Evolutionary conservation across 2,888 invertebrate species (phyloP).

Genomic region (Leucophenga maculata): DNA sequence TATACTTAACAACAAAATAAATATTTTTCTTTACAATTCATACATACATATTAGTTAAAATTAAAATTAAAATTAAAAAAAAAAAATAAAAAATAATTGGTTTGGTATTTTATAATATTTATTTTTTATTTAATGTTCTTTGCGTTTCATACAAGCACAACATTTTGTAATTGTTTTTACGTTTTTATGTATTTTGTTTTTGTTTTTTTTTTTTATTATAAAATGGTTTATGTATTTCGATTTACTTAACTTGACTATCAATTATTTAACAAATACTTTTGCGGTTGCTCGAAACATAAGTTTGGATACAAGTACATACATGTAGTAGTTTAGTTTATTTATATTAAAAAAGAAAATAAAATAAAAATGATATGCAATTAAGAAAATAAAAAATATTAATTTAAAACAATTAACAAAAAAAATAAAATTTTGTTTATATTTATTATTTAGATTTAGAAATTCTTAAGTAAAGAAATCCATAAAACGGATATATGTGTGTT

Average conservation of each 20-base stretch:
- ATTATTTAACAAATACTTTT: constrained; percentile 21
- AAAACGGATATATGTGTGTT: constrained; percentile 54
- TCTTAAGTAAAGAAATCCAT: constrained; percentile 45
- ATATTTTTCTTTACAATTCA: background rate
- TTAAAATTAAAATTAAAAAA: no score
- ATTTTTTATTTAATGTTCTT: no score
- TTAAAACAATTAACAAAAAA: background rate
- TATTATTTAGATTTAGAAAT: constrained; percentile 31
- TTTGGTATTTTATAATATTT: no score
- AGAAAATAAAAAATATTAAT: constrained; percentile 33
- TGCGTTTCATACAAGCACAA: no score
- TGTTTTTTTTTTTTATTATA: no score
- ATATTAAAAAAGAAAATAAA: background rate
- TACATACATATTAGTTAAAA: no score
- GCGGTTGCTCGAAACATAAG: background rate
- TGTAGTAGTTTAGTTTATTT: background rate
- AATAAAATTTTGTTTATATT: constrained; percentile 12
- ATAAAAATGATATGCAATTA: constrained; percentile 15
- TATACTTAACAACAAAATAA: constrained; percentile 19
- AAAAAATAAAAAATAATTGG: no score
- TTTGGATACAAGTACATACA: background rate
- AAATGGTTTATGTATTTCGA: no score
- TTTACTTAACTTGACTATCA: no score
- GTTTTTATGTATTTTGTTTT: no score
- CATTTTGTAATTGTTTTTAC: no score